phyloP scores from a whole-genome alignment of 2,888 invertebrate genomes.

The Lasioglossum lativentre region DNA sequence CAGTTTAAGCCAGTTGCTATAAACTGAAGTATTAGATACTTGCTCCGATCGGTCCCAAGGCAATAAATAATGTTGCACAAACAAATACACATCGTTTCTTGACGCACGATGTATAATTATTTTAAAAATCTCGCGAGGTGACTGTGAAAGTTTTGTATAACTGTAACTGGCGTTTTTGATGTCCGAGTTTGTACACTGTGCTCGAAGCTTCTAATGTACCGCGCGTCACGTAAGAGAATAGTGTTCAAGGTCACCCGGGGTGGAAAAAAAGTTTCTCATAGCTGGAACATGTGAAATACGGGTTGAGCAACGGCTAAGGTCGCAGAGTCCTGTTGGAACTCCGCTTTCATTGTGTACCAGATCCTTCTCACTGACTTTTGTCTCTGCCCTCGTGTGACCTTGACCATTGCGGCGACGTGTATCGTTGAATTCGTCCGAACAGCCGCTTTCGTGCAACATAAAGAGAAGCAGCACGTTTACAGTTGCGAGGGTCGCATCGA shows the following conservation, averaged over 20 bases:
- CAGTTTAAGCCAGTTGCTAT: no score
- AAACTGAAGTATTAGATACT: no score
- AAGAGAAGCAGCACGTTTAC: constrained; percentile 19
- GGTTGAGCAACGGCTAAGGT: constrained; percentile 16
- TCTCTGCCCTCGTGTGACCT: constrained; percentile 16
- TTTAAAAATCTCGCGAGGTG: no score
- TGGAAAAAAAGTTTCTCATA: not conserved
- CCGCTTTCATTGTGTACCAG: constrained; percentile 20
- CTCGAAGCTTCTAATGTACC: not conserved
- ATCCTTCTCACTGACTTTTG: constrained; percentile 11
- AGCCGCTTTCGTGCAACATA: constrained; percentile 13
- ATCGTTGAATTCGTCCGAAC: constrained; percentile 19
- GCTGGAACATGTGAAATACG: constrained; percentile 1
- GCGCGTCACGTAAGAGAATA: not conserved
- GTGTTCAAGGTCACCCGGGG: not conserved
- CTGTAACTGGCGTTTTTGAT: not conserved
- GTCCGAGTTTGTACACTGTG: not conserved
- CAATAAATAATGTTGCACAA: no score
- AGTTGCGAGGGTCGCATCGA: constrained; percentile 3
- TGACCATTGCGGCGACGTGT: constrained; percentile 7
- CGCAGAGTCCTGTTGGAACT: constrained; percentile 10
- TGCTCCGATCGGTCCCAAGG: no score
- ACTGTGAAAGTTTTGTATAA: not conserved
- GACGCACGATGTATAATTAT: no score
- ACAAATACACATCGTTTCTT: no score